Evolutionary conservation across 2,888 invertebrate species (phyloP), one percentile per base, ranked within the genome.

Genomic region (Xiphydria camelus): DNA sequence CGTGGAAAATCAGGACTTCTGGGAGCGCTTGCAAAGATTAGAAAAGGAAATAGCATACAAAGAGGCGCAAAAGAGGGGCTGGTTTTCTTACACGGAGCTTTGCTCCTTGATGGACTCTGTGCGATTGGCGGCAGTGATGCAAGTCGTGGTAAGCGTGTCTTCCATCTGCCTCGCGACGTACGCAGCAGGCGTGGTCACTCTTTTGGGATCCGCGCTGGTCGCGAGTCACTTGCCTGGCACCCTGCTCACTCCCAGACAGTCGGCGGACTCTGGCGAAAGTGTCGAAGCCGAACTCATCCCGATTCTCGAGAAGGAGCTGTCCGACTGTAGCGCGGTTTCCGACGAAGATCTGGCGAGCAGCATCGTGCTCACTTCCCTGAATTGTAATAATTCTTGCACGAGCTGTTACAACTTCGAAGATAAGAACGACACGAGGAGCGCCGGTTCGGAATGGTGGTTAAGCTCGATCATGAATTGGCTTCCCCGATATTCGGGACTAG

Each of bases 21-120:
- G 89, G 77, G 76, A 80, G 32, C 86, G 88, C 52, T 75, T 94
- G 41, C 70, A 77, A 37, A 79, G 82, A 73, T 76, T 92, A 45
- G 92, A 93, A 76, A 79, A 79, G 48, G 80, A 81, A 41, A 78
- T 94, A 57, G 93, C 94, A 3, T 78, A 84, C 55, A 82, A 82
- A 61, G 87, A 92, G 77, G 89, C 87, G 9, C 75, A 75, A 21
- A 77, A 80, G 52, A 82, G 91, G 17, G 92, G 91, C 1, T 91
- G 88, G 86, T 87, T 88, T 66, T 90, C 92, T 0, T 93, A 93
- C 68, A 81, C 86, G 1, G 93, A 94, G 78, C 77, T 93, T 41
- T 77, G 81, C 55, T 83, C 81, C 48, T 64, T 86, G 17, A 68
- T 82, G 37, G 75, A 77, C 43, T 73, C 74, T 19, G 64, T 79